Conservation (phyloP, 2,888 invertebrate species). For the Andrena camellia region DNA sequence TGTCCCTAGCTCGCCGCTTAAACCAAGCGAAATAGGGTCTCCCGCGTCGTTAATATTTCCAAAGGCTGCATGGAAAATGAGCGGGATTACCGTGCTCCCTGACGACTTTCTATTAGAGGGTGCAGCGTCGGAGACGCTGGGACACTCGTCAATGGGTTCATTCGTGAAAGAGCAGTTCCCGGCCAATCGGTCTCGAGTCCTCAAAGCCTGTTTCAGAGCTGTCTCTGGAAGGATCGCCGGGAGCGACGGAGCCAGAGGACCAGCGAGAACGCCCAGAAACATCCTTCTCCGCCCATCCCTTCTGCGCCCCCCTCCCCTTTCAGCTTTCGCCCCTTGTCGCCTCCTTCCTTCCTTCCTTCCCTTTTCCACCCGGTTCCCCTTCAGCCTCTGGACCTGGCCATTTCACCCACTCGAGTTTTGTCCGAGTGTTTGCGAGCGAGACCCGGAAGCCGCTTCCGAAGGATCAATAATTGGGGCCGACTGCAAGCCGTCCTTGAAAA, state of each 20-base stretch:
- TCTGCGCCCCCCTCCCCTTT: not conserved
- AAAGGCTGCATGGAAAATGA: constrained; percentile 8
- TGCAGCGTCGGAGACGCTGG: not conserved
- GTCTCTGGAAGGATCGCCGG: constrained; percentile 8
- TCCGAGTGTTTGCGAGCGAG: constrained; percentile 73
- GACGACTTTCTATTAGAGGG: constrained; percentile 3
- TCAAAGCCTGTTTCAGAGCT: not conserved
- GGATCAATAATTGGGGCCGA: constrained; percentile 81
- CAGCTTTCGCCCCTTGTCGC: constrained; percentile 11
- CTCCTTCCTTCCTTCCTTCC: constrained; percentile 11
- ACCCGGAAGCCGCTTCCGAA: constrained; percentile 75
- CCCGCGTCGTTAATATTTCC: constrained; percentile 14
- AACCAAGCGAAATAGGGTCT: not conserved
- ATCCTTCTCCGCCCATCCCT: constrained; percentile 38
- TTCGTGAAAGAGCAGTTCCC: not conserved
- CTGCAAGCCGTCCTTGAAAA: constrained; percentile 77
- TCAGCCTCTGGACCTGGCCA: constrained; percentile 50
- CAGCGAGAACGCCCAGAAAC: constrained; percentile 30
- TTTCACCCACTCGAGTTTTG: constrained; percentile 74
- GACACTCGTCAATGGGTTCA: too few species aligned
- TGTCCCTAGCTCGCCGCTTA: not conserved
- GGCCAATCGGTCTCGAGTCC: not conserved
- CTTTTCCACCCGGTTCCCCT: constrained; percentile 2
- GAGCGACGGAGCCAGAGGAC: constrained; percentile 3
- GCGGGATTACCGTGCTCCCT: not conserved